Conservation (phyloP, 2,797 vertebrate species). For the Phrynocephalus forsythii region DNA sequence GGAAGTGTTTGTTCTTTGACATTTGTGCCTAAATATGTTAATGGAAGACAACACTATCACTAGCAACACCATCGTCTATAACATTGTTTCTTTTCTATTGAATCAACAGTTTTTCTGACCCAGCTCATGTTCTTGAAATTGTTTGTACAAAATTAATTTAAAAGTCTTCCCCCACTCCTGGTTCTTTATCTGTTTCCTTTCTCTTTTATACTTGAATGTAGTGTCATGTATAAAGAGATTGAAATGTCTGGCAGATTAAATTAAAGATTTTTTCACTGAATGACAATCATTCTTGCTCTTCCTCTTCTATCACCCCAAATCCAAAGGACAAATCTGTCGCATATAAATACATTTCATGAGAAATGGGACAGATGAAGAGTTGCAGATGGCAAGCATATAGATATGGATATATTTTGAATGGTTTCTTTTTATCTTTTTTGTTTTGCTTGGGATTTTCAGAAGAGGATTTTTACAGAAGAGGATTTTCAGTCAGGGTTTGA, state of each 20-base stretch:
- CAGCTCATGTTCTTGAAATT: background rate
- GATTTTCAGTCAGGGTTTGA: conserved; percentile 49
- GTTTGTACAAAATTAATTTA: background rate
- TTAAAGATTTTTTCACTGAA: conserved; percentile 16
- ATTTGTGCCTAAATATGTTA: background rate
- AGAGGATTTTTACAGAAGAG: conserved; percentile 37
- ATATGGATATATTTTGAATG: background rate
- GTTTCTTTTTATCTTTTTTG: background rate
- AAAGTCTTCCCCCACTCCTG: background rate
- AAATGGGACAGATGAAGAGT: conserved; percentile 25
- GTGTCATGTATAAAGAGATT: conserved; percentile 51
- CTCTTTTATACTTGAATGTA: conserved; percentile 22
- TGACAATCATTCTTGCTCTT: conserved; percentile 32
- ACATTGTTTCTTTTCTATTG: background rate
- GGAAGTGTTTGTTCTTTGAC: background rate
- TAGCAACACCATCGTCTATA: background rate
- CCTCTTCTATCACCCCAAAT: conserved; percentile 28
- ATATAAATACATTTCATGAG: conserved; percentile 54
- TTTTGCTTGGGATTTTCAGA: conserved; percentile 13
- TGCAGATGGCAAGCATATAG: conserved; percentile 64
- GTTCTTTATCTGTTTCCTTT: background rate
- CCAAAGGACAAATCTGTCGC: conserved; percentile 49
- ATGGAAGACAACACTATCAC: background rate
- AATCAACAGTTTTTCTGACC: conserved; percentile 22
- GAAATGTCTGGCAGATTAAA: conserved; percentile 29